Percentiles rank a stretch among this genome's conserved stretches.
phyloP scores from a whole-genome alignment of 2,888 invertebrate genomes.

The Taenaris catops region DNA sequence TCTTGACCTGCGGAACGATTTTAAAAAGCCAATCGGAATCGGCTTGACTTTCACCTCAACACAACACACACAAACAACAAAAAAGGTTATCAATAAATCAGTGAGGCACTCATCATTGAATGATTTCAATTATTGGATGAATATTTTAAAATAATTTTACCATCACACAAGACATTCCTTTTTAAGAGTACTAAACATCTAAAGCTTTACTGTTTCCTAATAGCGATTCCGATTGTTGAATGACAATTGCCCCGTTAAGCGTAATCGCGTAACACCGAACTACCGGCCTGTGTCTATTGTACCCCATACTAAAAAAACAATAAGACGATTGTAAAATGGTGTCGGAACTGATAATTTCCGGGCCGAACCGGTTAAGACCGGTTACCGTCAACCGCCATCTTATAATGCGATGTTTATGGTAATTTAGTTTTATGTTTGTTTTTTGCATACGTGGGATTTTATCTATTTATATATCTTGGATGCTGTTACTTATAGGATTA shows the following conservation, averaged over 20 bases:
- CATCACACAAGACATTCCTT: too few relatives aligned
- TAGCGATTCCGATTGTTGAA: conserved; percentile 4
- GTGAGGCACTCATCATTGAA: too few relatives aligned
- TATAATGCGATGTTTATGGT: conserved; percentile 76
- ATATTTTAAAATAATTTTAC: too few relatives aligned
- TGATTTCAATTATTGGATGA: too few relatives aligned
- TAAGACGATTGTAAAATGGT: conserved; percentile 55
- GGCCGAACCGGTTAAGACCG: conserved; percentile 56
- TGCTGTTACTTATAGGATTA: conserved; percentile 58
- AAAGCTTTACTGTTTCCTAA: too few relatives aligned
- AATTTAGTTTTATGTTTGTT: conserved; percentile 59
- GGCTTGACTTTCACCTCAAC: neutral
- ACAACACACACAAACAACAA: too few relatives aligned
- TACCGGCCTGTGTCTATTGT: conserved; percentile 41
- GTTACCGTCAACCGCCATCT: conserved; percentile 50
- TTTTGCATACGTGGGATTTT: conserved; percentile 45
- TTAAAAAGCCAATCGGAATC: conserved; percentile 4
- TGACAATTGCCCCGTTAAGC: conserved; percentile 18
- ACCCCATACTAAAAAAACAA: conserved; percentile 52
- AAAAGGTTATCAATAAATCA: too few relatives aligned
- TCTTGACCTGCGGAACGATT: conserved; percentile 28
- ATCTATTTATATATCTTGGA: conserved; percentile 40
- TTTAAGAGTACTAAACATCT: too few relatives aligned
- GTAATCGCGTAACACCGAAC: conserved; percentile 53
- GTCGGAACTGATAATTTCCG: conserved; percentile 63